Evolutionary conservation across 2,888 invertebrate genomes (phyloP).

Genomic region (Caenorhabditis macrosperma): DNA sequence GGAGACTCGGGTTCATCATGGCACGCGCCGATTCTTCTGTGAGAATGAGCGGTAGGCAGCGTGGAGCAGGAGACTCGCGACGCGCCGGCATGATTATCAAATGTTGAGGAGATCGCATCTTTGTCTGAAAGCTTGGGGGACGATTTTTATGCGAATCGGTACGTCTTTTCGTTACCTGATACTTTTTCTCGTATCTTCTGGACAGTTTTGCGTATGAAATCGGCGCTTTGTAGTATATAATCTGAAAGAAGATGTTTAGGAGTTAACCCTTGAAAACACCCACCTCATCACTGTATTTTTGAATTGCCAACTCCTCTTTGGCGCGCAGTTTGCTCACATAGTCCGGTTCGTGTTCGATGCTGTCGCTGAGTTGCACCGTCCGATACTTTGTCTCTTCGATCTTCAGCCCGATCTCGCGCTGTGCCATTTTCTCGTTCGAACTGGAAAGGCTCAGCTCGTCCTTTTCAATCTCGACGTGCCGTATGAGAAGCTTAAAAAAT

Average conservation of each 20-base stretch:
- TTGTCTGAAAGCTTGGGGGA: no score
- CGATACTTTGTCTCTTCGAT: background rate
- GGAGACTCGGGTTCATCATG: no score
- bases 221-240: background rate
- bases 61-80: background rate
- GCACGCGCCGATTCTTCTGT: background rate
- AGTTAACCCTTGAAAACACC: background rate
- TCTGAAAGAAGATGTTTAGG: background rate
- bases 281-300: conserved; percentile 5
- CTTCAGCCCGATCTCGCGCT: background rate
- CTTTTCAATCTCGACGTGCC: background rate
- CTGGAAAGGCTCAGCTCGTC: background rate
- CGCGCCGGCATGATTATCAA: background rate
- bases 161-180: background rate
- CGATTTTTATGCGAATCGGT: no score
- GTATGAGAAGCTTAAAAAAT: background rate
- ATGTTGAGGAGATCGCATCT: background rate
- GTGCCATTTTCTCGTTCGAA: background rate
- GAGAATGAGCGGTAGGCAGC: background rate
- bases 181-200: background rate
- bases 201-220: background rate
- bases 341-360: background rate
- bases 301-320: background rate
- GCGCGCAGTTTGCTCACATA: background rate
- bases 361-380: background rate